Evolutionary conservation across 2,113 vertebrate genomes (phyloP).

Genomic region (Eclectus roratus): DNA sequence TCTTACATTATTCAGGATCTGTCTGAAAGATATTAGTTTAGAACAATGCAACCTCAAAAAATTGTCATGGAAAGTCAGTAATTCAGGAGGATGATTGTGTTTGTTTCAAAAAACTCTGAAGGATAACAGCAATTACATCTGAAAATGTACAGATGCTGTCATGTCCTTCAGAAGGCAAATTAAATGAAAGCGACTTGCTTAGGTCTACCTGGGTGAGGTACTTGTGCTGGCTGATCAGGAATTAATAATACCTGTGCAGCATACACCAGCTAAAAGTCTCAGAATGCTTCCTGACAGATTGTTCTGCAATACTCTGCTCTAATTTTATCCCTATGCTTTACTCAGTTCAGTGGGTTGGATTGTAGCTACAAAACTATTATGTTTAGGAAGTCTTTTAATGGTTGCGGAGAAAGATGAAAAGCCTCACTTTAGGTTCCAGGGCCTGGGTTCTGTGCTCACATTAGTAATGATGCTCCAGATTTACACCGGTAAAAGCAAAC

Average conservation of each 20-base stretch:
- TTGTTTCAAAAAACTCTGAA: conserved; percentile 78
- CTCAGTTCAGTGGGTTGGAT: conserved; percentile 10
- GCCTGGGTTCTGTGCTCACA: neutral
- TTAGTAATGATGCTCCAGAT: neutral
- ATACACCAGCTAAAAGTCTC: conserved; percentile 46
- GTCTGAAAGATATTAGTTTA: conserved; percentile 79
- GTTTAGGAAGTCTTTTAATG: neutral
- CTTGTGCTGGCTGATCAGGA: conserved; percentile 53
- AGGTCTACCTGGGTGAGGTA: conserved; percentile 41
- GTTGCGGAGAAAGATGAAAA: neutral
- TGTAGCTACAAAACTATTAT: conserved; percentile 30
- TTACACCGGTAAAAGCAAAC: neutral
- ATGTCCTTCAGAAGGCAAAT: conserved; percentile 72
- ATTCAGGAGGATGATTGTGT: conserved; percentile 78
- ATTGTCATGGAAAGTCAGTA: conserved; percentile 74
- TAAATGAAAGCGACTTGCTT: conserved; percentile 76
- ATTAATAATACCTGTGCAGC: neutral
- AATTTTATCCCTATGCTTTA: conserved; percentile 50
- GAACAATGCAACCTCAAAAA: conserved; percentile 71
- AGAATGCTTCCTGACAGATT: conserved; percentile 37
- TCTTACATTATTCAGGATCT: conserved; percentile 81
- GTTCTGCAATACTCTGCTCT: conserved; percentile 19
- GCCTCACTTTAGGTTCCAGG: neutral
- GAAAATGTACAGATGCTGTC: conserved; percentile 72
- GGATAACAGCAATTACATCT: conserved; percentile 82